Percentiles rank a stretch among this genome's conserved stretches.
These are phyloP conservation scores for Catharus ustulatus DNA, from an alignment of 2,797 vertebrate genomes.

Conservation along the genomic window DNA sequence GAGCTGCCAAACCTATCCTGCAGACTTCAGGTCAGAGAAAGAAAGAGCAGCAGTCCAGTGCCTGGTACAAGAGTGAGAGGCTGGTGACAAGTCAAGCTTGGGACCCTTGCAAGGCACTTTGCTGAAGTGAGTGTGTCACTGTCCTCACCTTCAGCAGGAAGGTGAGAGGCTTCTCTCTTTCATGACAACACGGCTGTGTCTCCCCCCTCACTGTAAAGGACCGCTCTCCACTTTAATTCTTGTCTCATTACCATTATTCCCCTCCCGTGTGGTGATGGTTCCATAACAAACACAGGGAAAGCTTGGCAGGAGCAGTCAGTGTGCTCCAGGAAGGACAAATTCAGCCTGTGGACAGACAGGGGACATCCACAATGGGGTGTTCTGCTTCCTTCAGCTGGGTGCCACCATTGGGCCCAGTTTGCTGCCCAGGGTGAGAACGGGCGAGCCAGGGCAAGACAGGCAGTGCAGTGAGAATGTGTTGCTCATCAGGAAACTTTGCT, in stretches of 20 bases:
- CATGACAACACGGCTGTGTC: background rate
- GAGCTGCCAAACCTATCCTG: background rate
- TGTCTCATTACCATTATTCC: background rate
- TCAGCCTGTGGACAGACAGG: background rate
- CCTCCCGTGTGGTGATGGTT: fast-evolving
- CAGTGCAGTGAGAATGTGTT: background rate
- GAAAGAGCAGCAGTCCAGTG: background rate
- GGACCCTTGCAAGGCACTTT: background rate
- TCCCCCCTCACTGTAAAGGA: background rate
- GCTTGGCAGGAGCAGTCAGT: background rate
- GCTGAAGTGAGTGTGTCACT: fast-evolving
- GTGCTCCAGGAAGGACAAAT: background rate
- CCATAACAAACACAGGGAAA: background rate
- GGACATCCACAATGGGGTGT: background rate
- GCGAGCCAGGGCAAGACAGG: fast-evolving
- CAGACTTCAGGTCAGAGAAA: background rate
- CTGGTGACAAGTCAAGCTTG: background rate
- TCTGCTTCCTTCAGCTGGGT: background rate
- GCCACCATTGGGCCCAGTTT: background rate
- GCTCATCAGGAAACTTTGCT: background rate
- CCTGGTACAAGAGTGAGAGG: fast-evolving
- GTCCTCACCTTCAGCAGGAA: background rate
- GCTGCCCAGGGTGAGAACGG: background rate
- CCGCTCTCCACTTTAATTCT: background rate
- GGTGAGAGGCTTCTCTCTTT: background rate